Evolutionary conservation across 2,113 vertebrate species (phyloP), one percentile per base, ranked within the genome.

Genomic region (Vidua macroura): DNA sequence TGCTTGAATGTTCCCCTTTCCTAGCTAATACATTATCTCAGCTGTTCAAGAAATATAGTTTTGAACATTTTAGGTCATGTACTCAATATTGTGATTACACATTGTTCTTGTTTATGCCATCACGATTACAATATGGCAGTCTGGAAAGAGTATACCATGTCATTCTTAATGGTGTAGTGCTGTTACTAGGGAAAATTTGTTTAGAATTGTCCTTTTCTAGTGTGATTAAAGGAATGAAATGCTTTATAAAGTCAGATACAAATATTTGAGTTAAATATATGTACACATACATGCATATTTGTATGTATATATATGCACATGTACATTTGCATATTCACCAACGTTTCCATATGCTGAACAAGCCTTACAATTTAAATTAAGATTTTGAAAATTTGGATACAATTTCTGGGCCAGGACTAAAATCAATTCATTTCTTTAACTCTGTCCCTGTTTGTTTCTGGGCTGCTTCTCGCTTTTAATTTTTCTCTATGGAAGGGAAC

Each of bases 221-320:
- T 14, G 3, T 39, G 23, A 39, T 23, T 75, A 17, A 55, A 80
- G 15, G 8, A 41, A 52, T 60, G 13, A 75, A 79, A 43, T 41
- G 23, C 22, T 59, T 75, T 21, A 51, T 49, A 21, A 33, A 78
- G 6, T 46, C 25, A 83, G 22, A 44, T 59, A 22, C 3, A 72
- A 82, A 70, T 27, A 41, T 23, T 37, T 68, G 15, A 78, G 13
- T 62, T 78, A 79, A 53, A 70, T 49, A 31, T 14, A 63, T 3
- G 15, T 33, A 24, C 3, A 8, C 8, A 41, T 35, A 35, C 3
- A 2, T n/a, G 2, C 33, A 11, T 52, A 19, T 67, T 19, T n/a
- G 2, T 67, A 1, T 55, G 1, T 31, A 4, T 44, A 9, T 39
- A 5, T 0, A 59, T 16, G 10, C 11, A 59, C 10, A 3, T 22